A percentile compares a stretch with the other conserved stretches of the same genome.
Conservation (phyloP, 2,797 vertebrate genomes). For the Malurus splendens region DNA sequence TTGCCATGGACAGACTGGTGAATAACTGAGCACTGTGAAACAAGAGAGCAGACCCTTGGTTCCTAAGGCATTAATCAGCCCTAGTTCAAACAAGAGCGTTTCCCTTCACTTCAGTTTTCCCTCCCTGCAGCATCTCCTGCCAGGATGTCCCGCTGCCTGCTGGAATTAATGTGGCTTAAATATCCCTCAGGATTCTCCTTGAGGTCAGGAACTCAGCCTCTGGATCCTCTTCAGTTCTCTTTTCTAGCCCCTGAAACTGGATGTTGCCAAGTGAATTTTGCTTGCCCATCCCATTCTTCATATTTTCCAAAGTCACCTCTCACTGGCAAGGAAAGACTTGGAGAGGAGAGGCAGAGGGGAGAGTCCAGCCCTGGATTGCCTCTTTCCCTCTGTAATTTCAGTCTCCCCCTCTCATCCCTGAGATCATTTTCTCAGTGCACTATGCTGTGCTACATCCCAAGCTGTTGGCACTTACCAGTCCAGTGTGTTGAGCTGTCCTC, state of each 20-base stretch:
- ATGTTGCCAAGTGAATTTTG: conserved; percentile 35
- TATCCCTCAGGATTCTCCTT: conserved; percentile 44
- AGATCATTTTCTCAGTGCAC: neutral
- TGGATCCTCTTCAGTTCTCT: conserved; percentile 39
- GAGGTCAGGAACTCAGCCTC: conserved; percentile 47
- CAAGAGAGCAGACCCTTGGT: neutral
- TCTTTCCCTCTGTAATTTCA: neutral
- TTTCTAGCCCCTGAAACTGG: conserved; percentile 20
- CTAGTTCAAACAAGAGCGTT: conserved; percentile 14
- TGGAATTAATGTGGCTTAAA: conserved; percentile 47
- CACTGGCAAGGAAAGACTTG: conserved; percentile 13
- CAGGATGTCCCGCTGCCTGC: conserved; percentile 38
- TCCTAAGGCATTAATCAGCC: conserved; percentile 30
- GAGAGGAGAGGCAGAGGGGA: neutral
- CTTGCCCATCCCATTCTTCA: conserved; percentile 17
- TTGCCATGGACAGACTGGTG: neutral
- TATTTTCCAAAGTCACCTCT: conserved; percentile 49
- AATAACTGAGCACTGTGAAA: neutral
- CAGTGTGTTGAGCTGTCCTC: neutral
- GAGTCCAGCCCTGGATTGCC: neutral
- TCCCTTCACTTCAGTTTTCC: conserved; percentile 12
- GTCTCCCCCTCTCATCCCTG: neutral
- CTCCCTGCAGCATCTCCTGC: conserved; percentile 1
- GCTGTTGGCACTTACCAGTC: neutral
- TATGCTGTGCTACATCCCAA: neutral